These are phyloP conservation scores for Sebastes nivosus DNA, from an alignment of 2,797 vertebrate genomes.

Conservation along the genomic window DNA sequence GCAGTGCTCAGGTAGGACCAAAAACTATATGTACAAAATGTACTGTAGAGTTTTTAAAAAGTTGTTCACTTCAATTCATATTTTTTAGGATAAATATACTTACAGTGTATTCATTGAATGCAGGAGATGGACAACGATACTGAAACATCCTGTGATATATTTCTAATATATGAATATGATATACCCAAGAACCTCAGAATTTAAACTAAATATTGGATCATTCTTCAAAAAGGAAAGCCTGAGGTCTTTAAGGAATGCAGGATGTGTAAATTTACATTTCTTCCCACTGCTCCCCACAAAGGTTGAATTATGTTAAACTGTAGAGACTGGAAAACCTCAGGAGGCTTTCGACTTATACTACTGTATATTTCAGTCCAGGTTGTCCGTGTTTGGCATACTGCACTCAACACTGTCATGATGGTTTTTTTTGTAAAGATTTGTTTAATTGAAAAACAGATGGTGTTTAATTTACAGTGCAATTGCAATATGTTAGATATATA, in stretches of 20 bases:
- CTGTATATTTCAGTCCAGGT: neutral
- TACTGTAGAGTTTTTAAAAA: neutral
- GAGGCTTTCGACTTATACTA: neutral
- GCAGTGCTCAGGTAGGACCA: constrained; percentile 92
- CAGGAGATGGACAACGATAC: neutral
- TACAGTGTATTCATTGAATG: neutral
- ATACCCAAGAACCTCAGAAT: neutral
- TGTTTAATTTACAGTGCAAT: too few relatives aligned
- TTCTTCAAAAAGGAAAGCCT: neutral
- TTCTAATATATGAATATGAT: neutral
- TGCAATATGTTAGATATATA: too few relatives aligned
- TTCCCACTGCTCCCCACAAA: neutral
- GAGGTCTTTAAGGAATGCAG: neutral
- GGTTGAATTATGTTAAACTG: neutral
- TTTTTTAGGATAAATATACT: neutral
- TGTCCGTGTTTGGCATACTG: neutral
- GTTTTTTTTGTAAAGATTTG: too few relatives aligned
- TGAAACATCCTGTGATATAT: neutral
- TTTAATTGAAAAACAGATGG: too few relatives aligned
- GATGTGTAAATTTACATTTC: neutral
- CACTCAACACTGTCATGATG: neutral
- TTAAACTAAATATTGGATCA: neutral
- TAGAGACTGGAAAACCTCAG: neutral
- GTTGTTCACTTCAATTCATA: neutral
- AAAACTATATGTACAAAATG: neutral